Conservation (phyloP, 2,888 invertebrate species). For the Tetrapedia diversipes region DNA sequence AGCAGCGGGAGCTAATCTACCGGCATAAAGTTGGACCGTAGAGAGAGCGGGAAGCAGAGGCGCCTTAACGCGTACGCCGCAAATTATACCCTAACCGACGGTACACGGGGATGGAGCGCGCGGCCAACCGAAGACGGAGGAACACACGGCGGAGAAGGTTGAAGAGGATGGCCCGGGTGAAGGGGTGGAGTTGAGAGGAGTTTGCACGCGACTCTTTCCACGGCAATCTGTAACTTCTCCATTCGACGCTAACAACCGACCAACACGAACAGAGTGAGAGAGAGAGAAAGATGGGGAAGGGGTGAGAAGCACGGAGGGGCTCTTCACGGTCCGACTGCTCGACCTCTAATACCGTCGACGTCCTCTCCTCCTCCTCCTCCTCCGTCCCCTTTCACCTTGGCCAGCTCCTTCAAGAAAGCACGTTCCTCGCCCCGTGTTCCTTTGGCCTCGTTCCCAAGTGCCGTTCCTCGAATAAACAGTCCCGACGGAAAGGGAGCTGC, state of each 20-base stretch:
- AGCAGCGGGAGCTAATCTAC: constrained; percentile 41
- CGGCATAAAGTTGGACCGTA: constrained; percentile 36
- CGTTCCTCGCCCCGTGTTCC: constrained; percentile 21
- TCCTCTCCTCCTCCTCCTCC: no score
- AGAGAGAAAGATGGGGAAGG: neutral
- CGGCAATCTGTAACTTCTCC: constrained; percentile 75
- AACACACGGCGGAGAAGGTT: neutral
- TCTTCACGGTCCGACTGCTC: constrained; percentile 57
- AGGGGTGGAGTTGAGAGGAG: neutral
- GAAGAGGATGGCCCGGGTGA: neutral
- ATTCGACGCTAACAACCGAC: constrained; percentile 74
- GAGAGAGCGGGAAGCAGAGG: constrained; percentile 15
- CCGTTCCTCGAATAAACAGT: constrained; percentile 67
- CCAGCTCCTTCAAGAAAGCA: constrained; percentile 20
- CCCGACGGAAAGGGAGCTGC: constrained; percentile 33
- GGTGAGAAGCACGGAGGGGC: constrained; percentile 39
- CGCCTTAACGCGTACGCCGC: constrained; percentile 46
- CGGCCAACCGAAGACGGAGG: constrained; percentile 18
- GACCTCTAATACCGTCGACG: constrained; percentile 55
- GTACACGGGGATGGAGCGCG: constrained; percentile 14
- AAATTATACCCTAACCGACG: constrained; percentile 50
- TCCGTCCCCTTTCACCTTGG: constrained; percentile 34
- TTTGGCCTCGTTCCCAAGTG: constrained; percentile 52
- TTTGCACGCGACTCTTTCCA: constrained; percentile 62
- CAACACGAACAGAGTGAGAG: constrained; percentile 46